Percentiles rank a stretch among this genome's conserved stretches.
Conservation (phyloP, 1,140 invertebrate species). For the Gryllus bimaculatus region DNA sequence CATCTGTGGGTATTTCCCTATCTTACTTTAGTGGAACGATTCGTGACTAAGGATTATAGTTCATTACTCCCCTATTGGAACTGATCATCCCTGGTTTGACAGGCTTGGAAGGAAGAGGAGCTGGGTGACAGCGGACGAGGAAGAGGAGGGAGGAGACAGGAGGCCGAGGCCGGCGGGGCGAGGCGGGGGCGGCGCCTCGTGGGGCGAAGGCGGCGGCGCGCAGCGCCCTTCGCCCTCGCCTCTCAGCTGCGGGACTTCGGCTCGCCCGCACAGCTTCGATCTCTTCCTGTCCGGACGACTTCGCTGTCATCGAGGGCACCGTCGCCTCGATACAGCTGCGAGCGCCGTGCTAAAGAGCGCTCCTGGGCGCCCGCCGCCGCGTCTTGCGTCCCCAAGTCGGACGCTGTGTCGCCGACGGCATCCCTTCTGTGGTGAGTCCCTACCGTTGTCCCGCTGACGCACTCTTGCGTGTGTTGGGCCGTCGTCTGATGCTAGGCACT, state of each 20-base stretch:
- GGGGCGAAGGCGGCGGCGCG: too few relatives aligned
- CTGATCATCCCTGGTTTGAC: too few relatives aligned
- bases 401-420: conserved; percentile 78
- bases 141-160: neutral
- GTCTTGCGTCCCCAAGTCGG: conserved; percentile 65
- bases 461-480: too few relatives aligned
- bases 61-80: too few relatives aligned
- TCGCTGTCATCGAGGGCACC: conserved; percentile 50
- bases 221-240: neutral
- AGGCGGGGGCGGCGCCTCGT: too few relatives aligned
- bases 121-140: neutral
- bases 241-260: conserved; percentile 71
- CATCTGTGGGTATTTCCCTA: too few relatives aligned
- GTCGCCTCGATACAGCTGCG: conserved; percentile 80
- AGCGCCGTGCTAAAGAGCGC: conserved; percentile 80
- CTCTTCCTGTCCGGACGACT: conserved; percentile 69
- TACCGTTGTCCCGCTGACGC: neutral
- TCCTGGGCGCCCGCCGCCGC: conserved; percentile 72
- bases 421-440: conserved; percentile 84
- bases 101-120: too few relatives aligned
- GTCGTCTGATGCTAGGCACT: too few relatives aligned
- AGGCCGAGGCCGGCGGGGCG: too few relatives aligned
- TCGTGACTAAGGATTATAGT: too few relatives aligned
- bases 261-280: conserved; percentile 77
- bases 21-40: too few relatives aligned